Conservation (phyloP, 2,797 vertebrate genomes). For the Chelonia mydas region DNA sequence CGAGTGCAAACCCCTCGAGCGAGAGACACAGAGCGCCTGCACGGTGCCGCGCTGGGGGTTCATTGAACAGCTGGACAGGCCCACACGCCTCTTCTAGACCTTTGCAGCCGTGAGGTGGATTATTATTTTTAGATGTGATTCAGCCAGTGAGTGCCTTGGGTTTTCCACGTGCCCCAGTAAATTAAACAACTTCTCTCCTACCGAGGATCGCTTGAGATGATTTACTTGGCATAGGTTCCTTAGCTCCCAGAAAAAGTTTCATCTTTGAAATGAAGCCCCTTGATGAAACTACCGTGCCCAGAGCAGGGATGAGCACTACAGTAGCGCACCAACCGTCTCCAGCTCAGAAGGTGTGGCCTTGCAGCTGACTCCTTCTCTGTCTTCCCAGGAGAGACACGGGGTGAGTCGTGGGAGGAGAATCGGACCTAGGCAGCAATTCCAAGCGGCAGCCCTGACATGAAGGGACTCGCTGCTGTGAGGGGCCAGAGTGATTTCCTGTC, state of each 20-base stretch:
- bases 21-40: not conserved
- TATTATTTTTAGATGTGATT: not conserved
- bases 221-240: not conserved
- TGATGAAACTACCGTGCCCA: rapidly evolving
- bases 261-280: not conserved
- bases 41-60: not conserved
- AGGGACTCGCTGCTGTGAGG: not conserved
- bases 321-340: rapidly evolving
- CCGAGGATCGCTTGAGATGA: not conserved
- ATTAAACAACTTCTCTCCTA: not conserved
- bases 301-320: rapidly evolving
- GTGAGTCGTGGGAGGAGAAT: not conserved
- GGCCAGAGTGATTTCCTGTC: not conserved
- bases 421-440: not conserved
- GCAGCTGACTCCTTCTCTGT: not conserved
- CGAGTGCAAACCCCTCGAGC: too few species aligned
- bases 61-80: not conserved
- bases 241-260: not conserved
- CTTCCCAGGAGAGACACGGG: rapidly evolving
- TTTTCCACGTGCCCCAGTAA: not conserved
- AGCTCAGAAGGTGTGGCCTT: not conserved
- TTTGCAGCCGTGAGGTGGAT: not conserved
- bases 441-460: not conserved
- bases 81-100: not conserved
- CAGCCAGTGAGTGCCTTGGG: rapidly evolving